A percentile compares a stretch with the other conserved stretches of the same genome.
Evolutionary conservation across 2,797 vertebrate genomes (phyloP).

Genomic region (Takifugu rubripes): DNA sequence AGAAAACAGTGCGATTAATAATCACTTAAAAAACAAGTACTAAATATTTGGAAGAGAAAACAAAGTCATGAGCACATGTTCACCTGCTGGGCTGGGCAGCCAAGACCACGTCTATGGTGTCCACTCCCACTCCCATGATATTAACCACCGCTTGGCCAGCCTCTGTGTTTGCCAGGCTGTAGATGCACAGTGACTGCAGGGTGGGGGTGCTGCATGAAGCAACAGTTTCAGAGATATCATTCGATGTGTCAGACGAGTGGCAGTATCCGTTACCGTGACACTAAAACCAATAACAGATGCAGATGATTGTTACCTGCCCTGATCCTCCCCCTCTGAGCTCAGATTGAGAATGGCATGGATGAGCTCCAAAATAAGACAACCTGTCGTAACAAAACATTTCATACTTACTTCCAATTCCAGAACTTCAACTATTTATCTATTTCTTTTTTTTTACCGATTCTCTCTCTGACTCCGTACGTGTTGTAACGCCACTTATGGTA

Average conservation of each 20-base stretch:
- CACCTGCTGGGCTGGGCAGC: slow-evolving; percentile 90
- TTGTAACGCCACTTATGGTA: slow-evolving; percentile 98
- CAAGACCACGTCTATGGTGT: slow-evolving; percentile 93
- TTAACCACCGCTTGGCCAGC: slow-evolving; percentile 95
- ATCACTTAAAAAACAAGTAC: not conserved
- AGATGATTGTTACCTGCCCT: slow-evolving; percentile 77
- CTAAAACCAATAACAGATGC: not conserved
- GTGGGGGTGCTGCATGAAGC: slow-evolving; percentile 77
- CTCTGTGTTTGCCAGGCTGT: slow-evolving; percentile 94
- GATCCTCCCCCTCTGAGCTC: slow-evolving; percentile 86
- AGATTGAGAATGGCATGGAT: slow-evolving; percentile 96
- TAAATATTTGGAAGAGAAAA: not conserved
- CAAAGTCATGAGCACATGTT: slow-evolving; percentile 1
- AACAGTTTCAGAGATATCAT: not conserved
- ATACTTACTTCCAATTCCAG: not conserved
- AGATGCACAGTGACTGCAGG: slow-evolving; percentile 93
- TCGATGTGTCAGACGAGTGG: not conserved
- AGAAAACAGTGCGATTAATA: not conserved
- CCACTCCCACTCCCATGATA: slow-evolving; percentile 97
- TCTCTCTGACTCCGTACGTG: slow-evolving; percentile 88
- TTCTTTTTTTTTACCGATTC: slow-evolving; percentile 82
- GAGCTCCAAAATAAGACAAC: slow-evolving; percentile 91
- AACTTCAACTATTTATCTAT: not conserved
- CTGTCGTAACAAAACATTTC: slow-evolving; percentile 63
- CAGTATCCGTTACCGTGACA: not conserved